Evolutionary conservation across 2,888 invertebrate genomes (phyloP).

Genomic region (Graphium colonna): DNA sequence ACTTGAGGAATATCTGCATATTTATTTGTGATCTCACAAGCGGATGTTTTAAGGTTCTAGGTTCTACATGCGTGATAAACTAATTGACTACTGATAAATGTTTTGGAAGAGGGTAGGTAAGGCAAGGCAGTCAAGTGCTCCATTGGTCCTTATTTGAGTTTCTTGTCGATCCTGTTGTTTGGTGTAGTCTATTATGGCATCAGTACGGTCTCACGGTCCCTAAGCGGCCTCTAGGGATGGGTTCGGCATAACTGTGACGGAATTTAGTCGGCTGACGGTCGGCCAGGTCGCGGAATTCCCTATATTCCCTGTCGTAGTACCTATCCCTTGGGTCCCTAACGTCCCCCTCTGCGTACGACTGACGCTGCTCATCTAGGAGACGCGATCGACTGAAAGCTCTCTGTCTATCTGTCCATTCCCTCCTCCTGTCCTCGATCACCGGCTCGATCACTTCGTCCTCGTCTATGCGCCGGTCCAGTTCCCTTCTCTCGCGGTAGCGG

Average conservation of each 20-base stretch:
- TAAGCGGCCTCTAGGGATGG: conserved; percentile 75
- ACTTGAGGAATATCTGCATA: too few species aligned
- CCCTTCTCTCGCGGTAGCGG: conserved; percentile 63
- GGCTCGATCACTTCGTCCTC: conserved; percentile 73
- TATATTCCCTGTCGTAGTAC: conserved; percentile 67
- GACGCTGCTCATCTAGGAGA: conserved; percentile 66
- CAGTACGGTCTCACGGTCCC: conserved; percentile 74
- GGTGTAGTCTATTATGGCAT: conserved; percentile 77
- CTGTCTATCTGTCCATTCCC: conserved; percentile 69
- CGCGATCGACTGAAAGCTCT: conserved; percentile 73
- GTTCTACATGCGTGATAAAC: background rate
- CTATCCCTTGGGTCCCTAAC: conserved; percentile 41
- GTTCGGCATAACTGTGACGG: conserved; percentile 85
- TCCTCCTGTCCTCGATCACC: conserved; percentile 62
- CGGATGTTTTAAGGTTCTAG: background rate
- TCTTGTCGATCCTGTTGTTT: too few species aligned
- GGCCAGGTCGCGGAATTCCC: conserved; percentile 65
- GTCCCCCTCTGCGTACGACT: conserved; percentile 65
- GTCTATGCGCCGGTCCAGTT: conserved; percentile 66
- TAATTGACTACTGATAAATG: background rate
- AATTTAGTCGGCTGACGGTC: conserved; percentile 70
- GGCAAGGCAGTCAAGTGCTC: too few species aligned
- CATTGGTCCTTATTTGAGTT: too few species aligned
- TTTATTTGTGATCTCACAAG: conserved; percentile 2
- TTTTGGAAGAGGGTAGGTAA: too few species aligned